Base-by-base conservation (phyloP, 2,888 invertebrate species). In the Tipula helvola region DNA sequence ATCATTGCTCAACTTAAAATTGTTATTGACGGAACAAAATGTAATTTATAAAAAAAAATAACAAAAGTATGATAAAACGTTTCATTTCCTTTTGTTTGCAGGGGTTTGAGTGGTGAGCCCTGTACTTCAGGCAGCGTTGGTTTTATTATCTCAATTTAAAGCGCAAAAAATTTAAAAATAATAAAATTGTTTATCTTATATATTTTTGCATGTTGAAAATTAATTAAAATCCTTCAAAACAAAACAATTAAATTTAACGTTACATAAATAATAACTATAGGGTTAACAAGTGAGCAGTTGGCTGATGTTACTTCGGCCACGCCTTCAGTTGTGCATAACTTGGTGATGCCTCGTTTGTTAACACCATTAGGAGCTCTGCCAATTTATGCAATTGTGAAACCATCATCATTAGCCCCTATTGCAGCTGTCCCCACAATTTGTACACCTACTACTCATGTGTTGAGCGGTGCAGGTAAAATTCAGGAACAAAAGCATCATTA, bases 381-480 rank as follows among this genome's bases (percentile, higher is more conserved):
- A 87, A 87, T 88, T 87, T 88, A 88, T 87, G 88, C 88, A 86
- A 87, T 88, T 87, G 88, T 88, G 88, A 88, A 88, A 87, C 88
- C 88, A 86, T 87, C 88, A 86, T 88, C 88, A 86, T 87, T 88
- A 86, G 87, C 88, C 87, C 88, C 88, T 83, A 87, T 88, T 88
- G 88, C 88, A 87, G 88, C 88, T 47, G 47, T 44, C 47, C 44
- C 86, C n/a, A 44, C 86, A 28, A 28, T 86, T 86, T 28, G 42
- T 86, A 36, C 86, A 86, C 88, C 88, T 87, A 87, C 87, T 47
- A 28, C 86, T 42, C 42, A 44, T 42, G 85, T 84, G 41, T 41
- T 88, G 87, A 87, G 88, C 88, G 88, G 88, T 88, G 88, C 88
- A 88, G 88, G 88, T 88, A 87, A 86, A 85, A 41, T 42, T 42